Base-by-base conservation (phyloP, 2,888 invertebrate genomes). In the Acleris laterana region DNA sequence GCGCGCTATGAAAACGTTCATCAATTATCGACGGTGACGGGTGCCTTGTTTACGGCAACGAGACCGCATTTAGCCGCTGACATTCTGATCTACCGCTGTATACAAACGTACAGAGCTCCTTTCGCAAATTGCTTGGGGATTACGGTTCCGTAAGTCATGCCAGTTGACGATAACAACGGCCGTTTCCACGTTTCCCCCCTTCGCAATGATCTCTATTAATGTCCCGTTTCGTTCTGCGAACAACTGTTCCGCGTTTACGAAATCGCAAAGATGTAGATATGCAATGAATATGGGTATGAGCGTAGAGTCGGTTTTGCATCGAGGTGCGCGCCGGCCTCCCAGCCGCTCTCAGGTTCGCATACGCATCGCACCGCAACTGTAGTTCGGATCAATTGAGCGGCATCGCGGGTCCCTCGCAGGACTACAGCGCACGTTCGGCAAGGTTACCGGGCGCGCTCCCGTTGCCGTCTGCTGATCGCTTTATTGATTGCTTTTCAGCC, bases 1-100 rank as follows among this genome's bases (percentile, higher is more conserved):
- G 86, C 80, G 77, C 82, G 83, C 81, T 82, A 89, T 87, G 89
- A 87, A 88, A 91, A 88, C 85, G 89, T 86, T 87, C 87, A 86
- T 91, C 91, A 91, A 92, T 93, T 92, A 92, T 90, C 91, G 90
- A 85, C 85, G 82, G 87, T 81, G 86, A 85, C 85, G 84, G 85
- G 79, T 76, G 81, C 80, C 85, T 85, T 90, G 90, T 91, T 92
- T 92, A 90, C 90, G 82, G 87, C 84, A 84, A 75, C 84, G 81
- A 79, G 88, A 85, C 88, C 90, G 89, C 89, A 89, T 91, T 89
- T 91, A 91, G 92, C 85, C 83, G 76, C 82, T 74, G 86, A 48
- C 56, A 44, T 57, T 66, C 60, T 50, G 51, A 66, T 57, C 61
- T 61, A 56, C 55, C 42, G 59, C 60, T 60, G 20, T 57, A 66